phyloP scores from a whole-genome alignment of 2,888 invertebrate species.

The Zygothrica quintamaculata region DNA sequence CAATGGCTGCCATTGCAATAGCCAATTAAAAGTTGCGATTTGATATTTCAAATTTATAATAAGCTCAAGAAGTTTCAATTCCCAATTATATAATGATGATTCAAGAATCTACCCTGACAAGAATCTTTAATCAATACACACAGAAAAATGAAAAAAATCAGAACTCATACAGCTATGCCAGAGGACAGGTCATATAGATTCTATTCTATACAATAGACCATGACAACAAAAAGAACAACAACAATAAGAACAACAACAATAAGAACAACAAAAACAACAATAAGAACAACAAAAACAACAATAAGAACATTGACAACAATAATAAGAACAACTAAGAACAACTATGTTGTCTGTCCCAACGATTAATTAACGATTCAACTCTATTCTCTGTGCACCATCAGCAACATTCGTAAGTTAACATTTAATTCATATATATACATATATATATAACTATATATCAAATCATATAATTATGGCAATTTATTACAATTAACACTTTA shows the following conservation, averaged over 20 bases:
- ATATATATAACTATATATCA: too few relatives aligned
- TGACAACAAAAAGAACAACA: not conserved
- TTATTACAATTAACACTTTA: slow-evolving; percentile 48
- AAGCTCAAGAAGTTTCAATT: slow-evolving; percentile 49
- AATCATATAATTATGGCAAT: slow-evolving; percentile 61
- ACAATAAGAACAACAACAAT: not conserved
- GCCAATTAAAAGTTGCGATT: slow-evolving; percentile 38
- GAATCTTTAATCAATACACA: not conserved
- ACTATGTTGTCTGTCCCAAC: too few relatives aligned
- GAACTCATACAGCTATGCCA: not conserved
- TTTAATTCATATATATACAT: slow-evolving; percentile 45
- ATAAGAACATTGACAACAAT: too few relatives aligned
- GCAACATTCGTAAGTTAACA: slow-evolving; percentile 50
- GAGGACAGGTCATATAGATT: slow-evolving; percentile 11
- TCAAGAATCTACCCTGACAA: slow-evolving; percentile 1
- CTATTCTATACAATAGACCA: not conserved
- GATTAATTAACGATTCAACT: too few relatives aligned
- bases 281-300: not conserved
- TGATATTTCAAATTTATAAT: slow-evolving; percentile 64
- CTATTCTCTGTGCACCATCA: slow-evolving; percentile 22
- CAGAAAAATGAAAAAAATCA: too few relatives aligned
- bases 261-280: not conserved
- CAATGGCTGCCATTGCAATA: slow-evolving; percentile 14
- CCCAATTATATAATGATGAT: slow-evolving; percentile 4
- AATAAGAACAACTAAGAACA: too few relatives aligned